Evolutionary conservation across 2,797 vertebrate species (phyloP).

Genomic region (Paguma larvata): DNA sequence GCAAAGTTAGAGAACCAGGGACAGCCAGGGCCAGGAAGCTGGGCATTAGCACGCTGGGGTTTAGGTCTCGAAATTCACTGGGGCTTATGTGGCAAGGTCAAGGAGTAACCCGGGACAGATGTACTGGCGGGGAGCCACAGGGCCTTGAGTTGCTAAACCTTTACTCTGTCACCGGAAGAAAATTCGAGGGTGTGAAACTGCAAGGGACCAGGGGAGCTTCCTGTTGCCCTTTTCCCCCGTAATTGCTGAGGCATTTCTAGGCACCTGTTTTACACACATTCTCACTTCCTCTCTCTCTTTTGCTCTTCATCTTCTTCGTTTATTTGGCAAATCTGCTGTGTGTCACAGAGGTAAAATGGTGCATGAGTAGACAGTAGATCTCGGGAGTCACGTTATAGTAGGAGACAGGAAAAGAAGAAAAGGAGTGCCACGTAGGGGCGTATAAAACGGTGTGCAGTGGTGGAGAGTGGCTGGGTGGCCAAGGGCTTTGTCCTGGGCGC

Average conservation of each 20-base stretch:
- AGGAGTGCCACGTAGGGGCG: not conserved
- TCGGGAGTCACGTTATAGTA: not conserved
- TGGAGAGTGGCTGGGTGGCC: not conserved
- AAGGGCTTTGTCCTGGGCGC: too few species aligned
- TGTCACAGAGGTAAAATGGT: not conserved
- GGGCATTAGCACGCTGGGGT: not conserved
- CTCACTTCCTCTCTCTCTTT: not conserved
- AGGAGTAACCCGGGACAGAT: not conserved
- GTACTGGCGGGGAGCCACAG: constrained; percentile 46
- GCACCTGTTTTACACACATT: not conserved
- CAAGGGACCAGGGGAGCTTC: not conserved
- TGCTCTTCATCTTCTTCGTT: not conserved
- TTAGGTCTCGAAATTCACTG: not conserved
- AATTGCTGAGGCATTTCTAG: not conserved
- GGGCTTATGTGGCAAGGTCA: not conserved
- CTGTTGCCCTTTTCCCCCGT: not conserved
- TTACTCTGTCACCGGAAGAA: constrained; percentile 57
- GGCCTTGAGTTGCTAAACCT: constrained; percentile 58
- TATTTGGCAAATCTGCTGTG: not conserved
- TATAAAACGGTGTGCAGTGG: too few species aligned
- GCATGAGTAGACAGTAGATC: not conserved
- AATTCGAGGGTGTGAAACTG: constrained; percentile 61
- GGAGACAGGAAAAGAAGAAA: not conserved
- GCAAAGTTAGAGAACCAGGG: not conserved
- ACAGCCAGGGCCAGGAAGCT: not conserved